Evolutionary conservation across 2,113 vertebrate genomes (phyloP), one percentile per base, ranked within the genome.

Genomic region (Athene noctua): DNA sequence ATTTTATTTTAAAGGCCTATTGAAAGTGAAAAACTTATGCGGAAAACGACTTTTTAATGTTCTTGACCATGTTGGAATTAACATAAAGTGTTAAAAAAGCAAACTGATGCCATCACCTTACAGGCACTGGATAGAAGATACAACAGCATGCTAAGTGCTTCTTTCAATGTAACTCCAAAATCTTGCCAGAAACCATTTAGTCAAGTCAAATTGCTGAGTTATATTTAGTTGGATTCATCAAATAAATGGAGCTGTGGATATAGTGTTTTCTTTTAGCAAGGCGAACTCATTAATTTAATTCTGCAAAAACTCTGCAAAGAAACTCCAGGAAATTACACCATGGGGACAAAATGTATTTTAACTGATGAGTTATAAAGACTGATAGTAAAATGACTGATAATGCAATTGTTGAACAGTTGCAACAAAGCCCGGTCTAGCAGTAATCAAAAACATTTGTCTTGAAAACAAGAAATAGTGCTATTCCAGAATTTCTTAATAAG

Each of bases 371-470:
- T 86, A 61, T 81, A 81, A 88, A 93, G 68, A 62, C 46, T 92
- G 88, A 86, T n/a, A 88, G 80, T 67, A 80, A 96, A 96, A 93
- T 94, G 87, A 88, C 71, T 65, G 78, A 90, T 90, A 95, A 78
- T 6, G 1, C 71, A 85, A 62, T 68, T 92, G 86, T 67, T 90
- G 75, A 92, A 63, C 10, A 6, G 42, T 93, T 92, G 47, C 70
- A 74, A 66, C 87, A 71, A 86, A 90, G 87, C 55, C 67, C 8
- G 2, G 44, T 67, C 49, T 66, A 46, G 55, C 67, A 90, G 63
- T 94, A 93, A 91, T 91, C 93, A 91, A 84, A 86, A 92, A 30
- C 77, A 89, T 91, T 95, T 92, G 83, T 96, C 95, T 86, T 86
- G 5, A 73, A 87, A 80, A 0, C 40, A 90, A 88, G 88, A 51